These are phyloP conservation scores for Actinia equina DNA, from an alignment of 64 coral and sea anemone species.

Conservation along the genomic window DNA sequence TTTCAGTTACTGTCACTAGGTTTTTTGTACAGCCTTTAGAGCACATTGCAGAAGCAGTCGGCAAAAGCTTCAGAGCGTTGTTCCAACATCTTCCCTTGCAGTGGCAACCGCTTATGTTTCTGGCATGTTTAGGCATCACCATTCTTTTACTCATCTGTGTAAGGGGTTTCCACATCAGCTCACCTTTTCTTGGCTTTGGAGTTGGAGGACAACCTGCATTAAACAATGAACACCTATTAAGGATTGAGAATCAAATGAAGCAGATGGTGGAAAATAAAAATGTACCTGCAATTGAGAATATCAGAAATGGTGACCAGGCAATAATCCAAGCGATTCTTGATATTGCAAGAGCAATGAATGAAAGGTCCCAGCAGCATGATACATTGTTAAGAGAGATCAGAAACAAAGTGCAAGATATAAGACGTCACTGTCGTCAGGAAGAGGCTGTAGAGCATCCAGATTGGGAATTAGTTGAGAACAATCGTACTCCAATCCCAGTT, in stretches of 20 bases:
- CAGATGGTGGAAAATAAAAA: background rate
- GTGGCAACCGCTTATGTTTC: constrained; percentile 91
- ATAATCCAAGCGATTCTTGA: background rate
- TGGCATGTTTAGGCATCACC: constrained; percentile 47
- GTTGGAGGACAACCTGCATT: constrained; percentile 3
- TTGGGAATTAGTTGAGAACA: background rate
- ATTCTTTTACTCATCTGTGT: constrained; percentile 59
- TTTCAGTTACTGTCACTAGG: constrained; percentile 78
- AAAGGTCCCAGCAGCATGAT: constrained; percentile 1
- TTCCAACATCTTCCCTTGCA: constrained; percentile 76
- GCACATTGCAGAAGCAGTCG: constrained; percentile 78
- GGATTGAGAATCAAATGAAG: constrained; percentile 20
- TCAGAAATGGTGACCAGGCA: background rate
- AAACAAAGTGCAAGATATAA: background rate
- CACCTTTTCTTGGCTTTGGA: constrained; percentile 47
- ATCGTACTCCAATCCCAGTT: background rate
- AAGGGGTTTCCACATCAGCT: constrained; percentile 67
- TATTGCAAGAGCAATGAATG: constrained; percentile 19
- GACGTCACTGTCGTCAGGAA: background rate
- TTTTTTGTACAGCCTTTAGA: constrained; percentile 86
- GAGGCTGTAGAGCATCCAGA: constrained; percentile 1
- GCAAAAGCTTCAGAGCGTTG: constrained; percentile 89
- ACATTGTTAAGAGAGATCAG: background rate
- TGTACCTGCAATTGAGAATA: constrained; percentile 17
- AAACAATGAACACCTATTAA: background rate